Percentiles rank a stretch among this genome's conserved stretches.
Evolutionary conservation across 2,888 invertebrate genomes (phyloP).

Genomic region (Drosophila colorata): DNA sequence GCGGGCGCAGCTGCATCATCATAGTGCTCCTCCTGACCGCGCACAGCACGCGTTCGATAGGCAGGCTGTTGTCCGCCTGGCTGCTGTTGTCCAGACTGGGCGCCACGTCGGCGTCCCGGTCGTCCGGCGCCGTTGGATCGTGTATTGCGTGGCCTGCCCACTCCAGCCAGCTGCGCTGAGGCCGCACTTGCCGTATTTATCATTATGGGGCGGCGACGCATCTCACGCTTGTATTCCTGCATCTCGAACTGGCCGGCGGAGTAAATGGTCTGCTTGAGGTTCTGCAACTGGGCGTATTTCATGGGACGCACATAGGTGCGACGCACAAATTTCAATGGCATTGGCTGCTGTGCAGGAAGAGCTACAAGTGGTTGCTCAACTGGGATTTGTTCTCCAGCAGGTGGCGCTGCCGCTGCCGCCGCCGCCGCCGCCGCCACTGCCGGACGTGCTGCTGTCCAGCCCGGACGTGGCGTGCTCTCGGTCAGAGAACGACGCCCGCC

Average conservation of each 20-base stretch:
- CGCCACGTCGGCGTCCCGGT: slow-evolving; percentile 65
- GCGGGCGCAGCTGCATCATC: slow-evolving; percentile 64
- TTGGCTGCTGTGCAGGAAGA: slow-evolving; percentile 50
- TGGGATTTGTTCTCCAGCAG: slow-evolving; percentile 17
- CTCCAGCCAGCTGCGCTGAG: slow-evolving; percentile 80
- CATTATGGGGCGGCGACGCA: slow-evolving; percentile 91
- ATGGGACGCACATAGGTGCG: slow-evolving; percentile 88
- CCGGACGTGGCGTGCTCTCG: slow-evolving; percentile 52
- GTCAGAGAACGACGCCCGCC: slow-evolving; percentile 57
- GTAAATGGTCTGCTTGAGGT: slow-evolving; percentile 84
- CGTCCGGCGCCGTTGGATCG: slow-evolving; percentile 71
- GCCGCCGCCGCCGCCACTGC: slow-evolving; percentile 36
- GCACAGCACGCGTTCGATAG: slow-evolving; percentile 87
- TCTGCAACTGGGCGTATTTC: slow-evolving; percentile 85
- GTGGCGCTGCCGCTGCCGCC: not conserved
- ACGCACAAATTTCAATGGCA: slow-evolving; percentile 87
- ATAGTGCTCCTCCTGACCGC: slow-evolving; percentile 82
- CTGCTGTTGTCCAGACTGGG: slow-evolving; percentile 51
- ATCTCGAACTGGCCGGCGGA: slow-evolving; percentile 85
- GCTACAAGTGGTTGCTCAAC: slow-evolving; percentile 35
- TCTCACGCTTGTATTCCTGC: slow-evolving; percentile 92
- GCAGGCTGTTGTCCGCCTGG: slow-evolving; percentile 76
- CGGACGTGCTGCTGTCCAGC: slow-evolving; percentile 59
- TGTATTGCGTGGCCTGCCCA: slow-evolving; percentile 77
- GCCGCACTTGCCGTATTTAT: slow-evolving; percentile 87